These are phyloP conservation scores for Chloroceryle inda DNA, from an alignment of 2,797 vertebrate genomes.

Conservation along the genomic window DNA sequence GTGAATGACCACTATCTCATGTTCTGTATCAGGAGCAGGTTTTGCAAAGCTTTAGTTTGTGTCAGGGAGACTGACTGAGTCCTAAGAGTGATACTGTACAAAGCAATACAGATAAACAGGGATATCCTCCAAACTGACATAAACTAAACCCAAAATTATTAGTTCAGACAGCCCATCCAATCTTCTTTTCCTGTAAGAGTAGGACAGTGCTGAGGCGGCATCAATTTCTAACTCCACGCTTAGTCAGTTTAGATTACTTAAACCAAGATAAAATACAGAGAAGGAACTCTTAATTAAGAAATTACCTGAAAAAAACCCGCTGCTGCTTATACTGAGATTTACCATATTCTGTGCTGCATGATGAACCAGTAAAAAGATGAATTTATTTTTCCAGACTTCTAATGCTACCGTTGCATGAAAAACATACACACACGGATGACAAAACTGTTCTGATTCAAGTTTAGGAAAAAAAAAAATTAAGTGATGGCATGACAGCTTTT, in stretches of 20 bases:
- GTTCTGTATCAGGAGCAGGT: neutral
- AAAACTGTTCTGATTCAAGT: neutral
- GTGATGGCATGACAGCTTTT: neutral
- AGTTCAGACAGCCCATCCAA: constrained; percentile 54
- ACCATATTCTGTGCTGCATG: neutral
- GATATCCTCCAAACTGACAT: constrained; percentile 15
- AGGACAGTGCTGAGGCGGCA: constrained; percentile 59
- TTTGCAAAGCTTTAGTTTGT: neutral
- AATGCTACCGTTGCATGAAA: neutral
- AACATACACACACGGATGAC: neutral
- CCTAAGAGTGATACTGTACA: neutral
- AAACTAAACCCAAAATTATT: constrained; percentile 46
- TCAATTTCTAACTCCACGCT: constrained; percentile 53
- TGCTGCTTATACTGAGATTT: neutral
- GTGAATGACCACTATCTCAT: neutral
- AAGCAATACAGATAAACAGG: neutral
- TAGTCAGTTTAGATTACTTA: constrained; percentile 59
- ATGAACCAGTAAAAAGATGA: neutral
- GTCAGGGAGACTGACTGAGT: neutral
- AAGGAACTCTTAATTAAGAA: constrained; percentile 32
- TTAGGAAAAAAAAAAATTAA: neutral
- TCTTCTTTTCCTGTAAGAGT: constrained; percentile 62
- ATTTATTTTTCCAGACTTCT: neutral
- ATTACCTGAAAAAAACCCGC: neutral
- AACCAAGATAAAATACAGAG: neutral